phyloP scores from a whole-genome alignment of 2,888 invertebrate genomes.

The Aradus depressus region DNA sequence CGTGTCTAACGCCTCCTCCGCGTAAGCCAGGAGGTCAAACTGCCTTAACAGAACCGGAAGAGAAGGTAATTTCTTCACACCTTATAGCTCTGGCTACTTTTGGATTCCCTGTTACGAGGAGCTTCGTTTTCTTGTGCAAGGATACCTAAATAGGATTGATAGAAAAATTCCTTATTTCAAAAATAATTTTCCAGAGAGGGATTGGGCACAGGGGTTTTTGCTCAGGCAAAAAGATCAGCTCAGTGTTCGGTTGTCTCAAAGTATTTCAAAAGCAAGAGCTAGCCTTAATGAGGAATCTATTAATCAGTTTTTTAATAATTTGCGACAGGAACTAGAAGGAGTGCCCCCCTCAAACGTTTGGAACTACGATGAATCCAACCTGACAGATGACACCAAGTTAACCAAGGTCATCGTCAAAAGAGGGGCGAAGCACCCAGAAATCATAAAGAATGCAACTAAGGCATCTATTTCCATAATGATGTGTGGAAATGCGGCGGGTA shows the following conservation, averaged over 20 bases:
- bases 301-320: conserved; percentile 28
- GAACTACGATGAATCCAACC: conserved; percentile 34
- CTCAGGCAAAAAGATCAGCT: conserved; percentile 20
- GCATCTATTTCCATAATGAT: conserved; percentile 34
- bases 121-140: conserved; percentile 7
- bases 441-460: conserved; percentile 34
- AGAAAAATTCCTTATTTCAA: conserved; percentile 23
- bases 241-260: conserved; percentile 22
- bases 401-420: conserved; percentile 31
- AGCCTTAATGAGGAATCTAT: conserved; percentile 24
- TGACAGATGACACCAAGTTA: conserved; percentile 31
- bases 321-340: conserved; percentile 23
- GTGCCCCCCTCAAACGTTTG: conserved; percentile 30
- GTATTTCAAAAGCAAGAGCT: conserved; percentile 28
- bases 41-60: conserved; percentile 11
- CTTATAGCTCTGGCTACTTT: conserved; percentile 5
- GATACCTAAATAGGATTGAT: conserved; percentile 6
- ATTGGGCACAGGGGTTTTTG: conserved; percentile 29
- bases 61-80: conserved; percentile 6
- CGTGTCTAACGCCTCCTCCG: no score
- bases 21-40: conserved; percentile 18
- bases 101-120: conserved; percentile 17
- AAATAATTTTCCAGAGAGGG: conserved; percentile 31
- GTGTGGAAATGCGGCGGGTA: conserved; percentile 34
- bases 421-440: conserved; percentile 34